Conservation (phyloP, 1,140 invertebrate species). For the Phortica variegata region DNA sequence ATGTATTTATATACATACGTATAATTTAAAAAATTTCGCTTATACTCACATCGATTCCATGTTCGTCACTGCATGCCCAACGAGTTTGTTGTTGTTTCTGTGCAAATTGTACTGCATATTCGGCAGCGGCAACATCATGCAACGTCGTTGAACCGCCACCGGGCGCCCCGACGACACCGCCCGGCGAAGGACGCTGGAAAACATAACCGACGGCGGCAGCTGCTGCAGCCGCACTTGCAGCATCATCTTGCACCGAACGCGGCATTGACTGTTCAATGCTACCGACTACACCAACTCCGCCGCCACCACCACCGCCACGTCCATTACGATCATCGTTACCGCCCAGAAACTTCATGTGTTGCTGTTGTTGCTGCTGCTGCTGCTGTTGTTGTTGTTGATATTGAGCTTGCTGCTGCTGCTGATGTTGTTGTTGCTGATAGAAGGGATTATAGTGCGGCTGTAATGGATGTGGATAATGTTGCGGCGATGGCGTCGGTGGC, state of each 20-base stretch:
- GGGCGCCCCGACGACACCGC: constrained; percentile 15
- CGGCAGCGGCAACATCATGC: constrained; percentile 45
- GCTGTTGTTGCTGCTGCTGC: constrained; percentile 28
- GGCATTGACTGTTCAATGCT: constrained; percentile 28
- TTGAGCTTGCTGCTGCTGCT: constrained; percentile 19
- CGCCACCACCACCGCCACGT: constrained; percentile 43
- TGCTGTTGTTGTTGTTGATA: constrained; percentile 28
- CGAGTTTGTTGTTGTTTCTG: constrained; percentile 51
- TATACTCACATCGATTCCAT: constrained; percentile 54
- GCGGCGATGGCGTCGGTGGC: constrained; percentile 29
- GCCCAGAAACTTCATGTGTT: constrained; percentile 57
- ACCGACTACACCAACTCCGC: constrained; percentile 21
- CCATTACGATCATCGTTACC: constrained; percentile 53
- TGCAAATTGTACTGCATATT: constrained; percentile 50
- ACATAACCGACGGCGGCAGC: constrained; percentile 50
- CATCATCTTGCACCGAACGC: constrained; percentile 28
- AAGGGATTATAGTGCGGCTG: constrained; percentile 13
- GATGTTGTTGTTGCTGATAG: constrained; percentile 10
- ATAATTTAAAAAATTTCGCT: neutral
- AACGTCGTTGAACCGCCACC: constrained; percentile 25
- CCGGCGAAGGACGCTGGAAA: constrained; percentile 46
- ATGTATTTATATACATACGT: neutral
- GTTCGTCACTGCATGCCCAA: constrained; percentile 53
- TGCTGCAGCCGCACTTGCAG: constrained; percentile 41
- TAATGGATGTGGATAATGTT: constrained; percentile 16